Evolutionary conservation across 92 coral and sea anemone genomes (phyloP).

Genomic region (Heteractis magnifica): DNA sequence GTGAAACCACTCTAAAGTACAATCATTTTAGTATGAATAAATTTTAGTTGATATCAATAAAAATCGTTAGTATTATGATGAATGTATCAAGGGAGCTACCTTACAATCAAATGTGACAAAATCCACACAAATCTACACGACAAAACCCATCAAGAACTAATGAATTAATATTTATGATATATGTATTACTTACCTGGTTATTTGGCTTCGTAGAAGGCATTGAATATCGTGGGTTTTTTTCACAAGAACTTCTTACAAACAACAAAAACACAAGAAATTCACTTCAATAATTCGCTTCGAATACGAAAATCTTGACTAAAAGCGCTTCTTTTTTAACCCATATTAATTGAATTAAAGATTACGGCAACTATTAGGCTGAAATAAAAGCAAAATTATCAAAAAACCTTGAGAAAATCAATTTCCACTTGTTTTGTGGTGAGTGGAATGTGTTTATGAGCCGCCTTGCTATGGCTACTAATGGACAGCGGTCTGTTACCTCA

Average conservation of each 20-base stretch:
- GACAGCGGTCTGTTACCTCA: slow-evolving; percentile 13
- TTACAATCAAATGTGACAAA: background rate
- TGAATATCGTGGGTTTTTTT: background rate
- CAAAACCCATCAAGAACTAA: background rate
- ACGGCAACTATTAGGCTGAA: background rate
- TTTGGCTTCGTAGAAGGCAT: background rate
- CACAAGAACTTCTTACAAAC: background rate
- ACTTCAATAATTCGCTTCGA: background rate
- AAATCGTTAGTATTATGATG: too few relatives aligned
- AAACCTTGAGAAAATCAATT: background rate
- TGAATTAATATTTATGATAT: background rate
- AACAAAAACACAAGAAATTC: background rate
- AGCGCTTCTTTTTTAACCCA: slow-evolving; percentile 2
- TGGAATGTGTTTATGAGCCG: slow-evolving; percentile 44
- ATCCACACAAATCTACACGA: background rate
- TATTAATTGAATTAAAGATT: background rate
- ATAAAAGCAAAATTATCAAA: background rate
- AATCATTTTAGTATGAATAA: too few relatives aligned
- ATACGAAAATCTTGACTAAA: background rate
- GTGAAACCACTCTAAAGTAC: too few relatives aligned
- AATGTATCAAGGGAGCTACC: background rate
- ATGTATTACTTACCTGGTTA: background rate
- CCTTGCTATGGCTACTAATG: slow-evolving; percentile 27
- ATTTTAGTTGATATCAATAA: too few relatives aligned
- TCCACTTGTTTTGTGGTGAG: background rate